These are phyloP conservation scores for Meloe dianella DNA, from an alignment of 2,888 invertebrate species.

Conservation along the genomic window DNA sequence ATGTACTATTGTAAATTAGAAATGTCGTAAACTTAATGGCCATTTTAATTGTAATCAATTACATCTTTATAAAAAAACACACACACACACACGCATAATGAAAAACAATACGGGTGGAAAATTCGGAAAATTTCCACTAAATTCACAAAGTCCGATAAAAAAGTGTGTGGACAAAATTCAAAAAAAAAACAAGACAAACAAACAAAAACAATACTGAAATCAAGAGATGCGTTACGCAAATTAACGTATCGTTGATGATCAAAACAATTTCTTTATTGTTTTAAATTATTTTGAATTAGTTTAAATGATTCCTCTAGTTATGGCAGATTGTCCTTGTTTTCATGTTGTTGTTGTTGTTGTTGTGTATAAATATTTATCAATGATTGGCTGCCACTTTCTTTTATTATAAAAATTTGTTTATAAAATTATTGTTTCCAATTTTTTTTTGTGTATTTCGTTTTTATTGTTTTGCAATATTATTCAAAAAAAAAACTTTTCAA, in stretches of 20 bases:
- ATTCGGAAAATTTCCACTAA: no score
- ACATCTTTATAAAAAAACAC: no score
- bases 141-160: no score
- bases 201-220: background rate
- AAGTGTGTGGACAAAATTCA: no score
- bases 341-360: no score
- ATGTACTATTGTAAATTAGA: background rate
- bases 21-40: background rate
- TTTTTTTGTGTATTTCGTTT: no score
- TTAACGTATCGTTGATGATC: background rate
- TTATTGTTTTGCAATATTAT: no score
- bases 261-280: conserved; percentile 28
- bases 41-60: background rate
- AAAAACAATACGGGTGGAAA: no score
- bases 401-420: background rate
- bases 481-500: no score
- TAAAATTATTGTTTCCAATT: no score
- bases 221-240: conserved; percentile 9
- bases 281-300: conserved; percentile 31
- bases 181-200: no score
- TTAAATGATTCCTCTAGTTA: conserved; percentile 21
- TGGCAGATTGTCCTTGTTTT: conserved; percentile 20
- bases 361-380: conserved; percentile 3
- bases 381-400: conserved; percentile 10
- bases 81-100: no score